Evolutionary conservation across 2,888 invertebrate species (phyloP).

Genomic region (Itoplectis maculator): DNA sequence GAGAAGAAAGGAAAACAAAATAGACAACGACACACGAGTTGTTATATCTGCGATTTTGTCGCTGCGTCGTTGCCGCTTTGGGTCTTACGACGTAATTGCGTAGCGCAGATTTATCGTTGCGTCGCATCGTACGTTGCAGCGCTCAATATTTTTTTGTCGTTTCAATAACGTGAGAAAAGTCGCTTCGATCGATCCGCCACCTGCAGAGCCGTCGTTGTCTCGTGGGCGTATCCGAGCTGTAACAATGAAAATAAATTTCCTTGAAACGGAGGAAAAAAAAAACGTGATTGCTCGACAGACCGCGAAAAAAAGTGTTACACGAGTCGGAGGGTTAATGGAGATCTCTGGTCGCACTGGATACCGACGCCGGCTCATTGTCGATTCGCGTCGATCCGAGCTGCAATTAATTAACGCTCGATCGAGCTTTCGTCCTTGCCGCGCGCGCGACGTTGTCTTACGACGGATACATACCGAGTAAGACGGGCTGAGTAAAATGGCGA

Average conservation of each 20-base stretch:
- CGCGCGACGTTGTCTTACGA: background rate
- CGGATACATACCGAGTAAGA: conserved; percentile 5
- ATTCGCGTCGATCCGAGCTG: conserved; percentile 6
- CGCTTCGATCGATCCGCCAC: too few relatives aligned
- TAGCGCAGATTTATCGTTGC: too few relatives aligned
- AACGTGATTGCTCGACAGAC: background rate
- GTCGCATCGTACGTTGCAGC: too few relatives aligned
- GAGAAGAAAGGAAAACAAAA: conserved; percentile 12
- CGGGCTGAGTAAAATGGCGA: too few relatives aligned
- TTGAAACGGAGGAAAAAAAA: background rate
- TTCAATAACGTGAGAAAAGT: too few relatives aligned
- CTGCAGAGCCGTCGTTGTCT: too few relatives aligned
- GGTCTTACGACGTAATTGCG: too few relatives aligned
- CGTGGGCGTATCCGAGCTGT: too few relatives aligned
- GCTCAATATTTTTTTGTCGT: too few relatives aligned
- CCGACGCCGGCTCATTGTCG: background rate
- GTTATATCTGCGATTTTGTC: background rate
- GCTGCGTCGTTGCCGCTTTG: background rate
- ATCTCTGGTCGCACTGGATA: conserved; percentile 5
- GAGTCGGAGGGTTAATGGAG: conserved; percentile 9
- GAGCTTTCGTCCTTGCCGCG: conserved; percentile 29
- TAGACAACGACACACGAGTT: background rate
- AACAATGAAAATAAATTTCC: background rate
- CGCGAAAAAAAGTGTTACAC: background rate
- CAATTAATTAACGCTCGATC: conserved; percentile 30